Evolutionary conservation across 92 coral and sea anemone species (phyloP).

Genomic region (Parazoanthus swiftii): DNA sequence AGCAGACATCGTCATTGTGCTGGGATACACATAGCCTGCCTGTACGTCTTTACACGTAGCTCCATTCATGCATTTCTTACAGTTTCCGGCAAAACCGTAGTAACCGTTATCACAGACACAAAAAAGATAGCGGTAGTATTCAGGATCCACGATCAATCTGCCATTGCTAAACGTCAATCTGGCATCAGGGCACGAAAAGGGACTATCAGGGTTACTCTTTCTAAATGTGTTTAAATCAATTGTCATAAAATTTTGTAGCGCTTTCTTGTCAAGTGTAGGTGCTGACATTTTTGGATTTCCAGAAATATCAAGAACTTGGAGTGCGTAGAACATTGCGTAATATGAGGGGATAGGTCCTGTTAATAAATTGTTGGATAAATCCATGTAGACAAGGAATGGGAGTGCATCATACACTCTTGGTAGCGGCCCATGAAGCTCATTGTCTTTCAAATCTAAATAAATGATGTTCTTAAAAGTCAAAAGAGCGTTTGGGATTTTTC

Average conservation of each 20-base stretch:
- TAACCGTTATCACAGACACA: slow-evolving; percentile 64
- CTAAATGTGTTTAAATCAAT: slow-evolving; percentile 32
- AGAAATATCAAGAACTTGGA: slow-evolving; percentile 63
- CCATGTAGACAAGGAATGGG: slow-evolving; percentile 35
- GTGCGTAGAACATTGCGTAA: slow-evolving; percentile 38
- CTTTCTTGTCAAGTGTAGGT: slow-evolving; percentile 4
- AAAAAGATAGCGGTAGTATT: slow-evolving; percentile 48
- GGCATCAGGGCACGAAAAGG: slow-evolving; percentile 59
- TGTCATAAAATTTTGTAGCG: slow-evolving; percentile 43
- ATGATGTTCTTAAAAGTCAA: slow-evolving; percentile 45
- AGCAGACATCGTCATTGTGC: slow-evolving; percentile 44
- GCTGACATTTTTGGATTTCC: slow-evolving; percentile 58
- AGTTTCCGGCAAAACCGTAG: slow-evolving; percentile 56
- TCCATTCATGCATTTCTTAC: slow-evolving; percentile 58
- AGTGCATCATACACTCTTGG: slow-evolving; percentile 21
- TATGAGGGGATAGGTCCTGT: slow-evolving; percentile 52
- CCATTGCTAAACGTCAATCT: slow-evolving; percentile 58
- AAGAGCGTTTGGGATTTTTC: slow-evolving; percentile 29
- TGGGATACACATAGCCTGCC: slow-evolving; percentile 34
- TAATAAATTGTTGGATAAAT: slow-evolving; percentile 50
- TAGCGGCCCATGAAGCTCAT: slow-evolving; percentile 47
- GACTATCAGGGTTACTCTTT: background rate
- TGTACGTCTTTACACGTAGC: slow-evolving; percentile 44
- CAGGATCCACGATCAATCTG: slow-evolving; percentile 54
- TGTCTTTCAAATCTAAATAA: slow-evolving; percentile 54